Evolutionary conservation across 1,140 invertebrate genomes (phyloP), one percentile per base, ranked within the genome.

Genomic region (Phortica variegata): DNA sequence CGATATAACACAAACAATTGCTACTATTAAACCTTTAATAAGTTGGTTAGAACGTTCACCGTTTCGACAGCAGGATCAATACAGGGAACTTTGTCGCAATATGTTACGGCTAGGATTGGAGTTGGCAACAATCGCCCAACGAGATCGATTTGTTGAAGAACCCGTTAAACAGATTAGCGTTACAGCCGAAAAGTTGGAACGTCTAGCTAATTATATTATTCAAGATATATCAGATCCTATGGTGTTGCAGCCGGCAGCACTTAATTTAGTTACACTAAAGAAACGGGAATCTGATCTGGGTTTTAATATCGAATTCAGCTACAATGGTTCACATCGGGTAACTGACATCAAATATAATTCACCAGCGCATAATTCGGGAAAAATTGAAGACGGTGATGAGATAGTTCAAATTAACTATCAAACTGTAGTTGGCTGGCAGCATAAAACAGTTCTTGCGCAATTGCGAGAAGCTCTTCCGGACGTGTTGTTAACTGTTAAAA

Each of bases 331-430:
- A 33, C 91, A 93, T 79, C 59, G 69, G 47, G 73, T 97, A 49
- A 87, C 87, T 12, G 88, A 89, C 61, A 87, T 94, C 17, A 91
- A 92, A 74, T 87, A 87, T 76, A 87, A 88, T 49, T 89, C 87
- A 32, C 86, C 87, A 40, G 91, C 89, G 26, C 87, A 94, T 79
- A 84, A 88, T 23, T 90, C 88, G 70, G 89, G 88, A 2, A 92
- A 93, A 79, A 90, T 95, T 66, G 90, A 93, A 78, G 88, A 90
- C 62, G 92, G 92, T 2, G 93, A 96, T 79, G 93, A 96, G 80
- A 90, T 97, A 49, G 88, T 95, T 16, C 91, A 91, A 81, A 87
- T 93, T 9, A 93, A 93, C 77, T 91, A 92, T 76, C 90, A 93
- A 74, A 93, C 90, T n/a, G 89, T 93, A 13, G 89, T 92, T 54